These are phyloP conservation scores for Pyrgus malvae DNA, from an alignment of 2,888 invertebrate genomes.

Conservation along the genomic window DNA sequence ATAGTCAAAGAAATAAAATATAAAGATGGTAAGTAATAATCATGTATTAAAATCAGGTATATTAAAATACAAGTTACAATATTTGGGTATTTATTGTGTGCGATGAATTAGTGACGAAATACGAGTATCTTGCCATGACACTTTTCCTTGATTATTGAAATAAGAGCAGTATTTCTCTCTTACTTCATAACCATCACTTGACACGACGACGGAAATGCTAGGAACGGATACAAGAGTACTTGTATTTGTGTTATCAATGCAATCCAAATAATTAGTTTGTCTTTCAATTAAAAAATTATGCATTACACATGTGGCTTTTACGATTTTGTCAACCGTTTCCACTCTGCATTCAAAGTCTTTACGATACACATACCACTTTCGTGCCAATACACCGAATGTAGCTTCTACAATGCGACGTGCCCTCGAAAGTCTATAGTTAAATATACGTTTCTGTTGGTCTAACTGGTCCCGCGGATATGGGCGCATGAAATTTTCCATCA, in stretches of 20 bases:
- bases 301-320: too few relatives aligned
- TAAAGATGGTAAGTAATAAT: too few relatives aligned
- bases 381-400: slow-evolving; percentile 36
- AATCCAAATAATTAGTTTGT: too few relatives aligned
- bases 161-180: slow-evolving; percentile 14
- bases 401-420: slow-evolving; percentile 34
- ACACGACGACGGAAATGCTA: background rate
- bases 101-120: slow-evolving; percentile 13
- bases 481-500: slow-evolving; percentile 35
- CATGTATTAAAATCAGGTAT: too few relatives aligned
- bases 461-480: slow-evolving; percentile 36
- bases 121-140: slow-evolving; percentile 20
- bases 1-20: too few relatives aligned
- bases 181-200: slow-evolving; percentile 9
- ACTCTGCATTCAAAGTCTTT: too few relatives aligned
- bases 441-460: slow-evolving; percentile 28
- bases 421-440: slow-evolving; percentile 34
- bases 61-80: too few relatives aligned
- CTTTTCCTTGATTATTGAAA: slow-evolving; percentile 12
- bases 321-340: too few relatives aligned
- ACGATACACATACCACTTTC: slow-evolving; percentile 32
- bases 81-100: too few relatives aligned
- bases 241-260: too few relatives aligned
- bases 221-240: background rate
- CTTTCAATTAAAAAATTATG: too few relatives aligned